These are phyloP conservation scores for Vanessa atalanta DNA, from an alignment of 1,140 invertebrate species.

Conservation along the genomic window DNA sequence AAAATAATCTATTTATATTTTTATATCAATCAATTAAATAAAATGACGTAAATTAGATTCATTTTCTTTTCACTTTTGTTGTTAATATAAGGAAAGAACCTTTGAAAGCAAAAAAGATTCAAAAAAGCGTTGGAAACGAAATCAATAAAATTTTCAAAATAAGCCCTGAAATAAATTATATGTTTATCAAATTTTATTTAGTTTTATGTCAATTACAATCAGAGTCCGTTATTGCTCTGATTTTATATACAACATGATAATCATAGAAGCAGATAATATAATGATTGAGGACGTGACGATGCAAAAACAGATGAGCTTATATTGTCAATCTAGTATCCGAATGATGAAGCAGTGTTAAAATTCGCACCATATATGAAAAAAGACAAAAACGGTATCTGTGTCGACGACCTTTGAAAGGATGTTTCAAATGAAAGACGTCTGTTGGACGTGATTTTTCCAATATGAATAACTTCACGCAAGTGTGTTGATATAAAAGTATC, in stretches of 20 bases:
- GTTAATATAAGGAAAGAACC: too few species aligned
- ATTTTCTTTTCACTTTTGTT: neutral
- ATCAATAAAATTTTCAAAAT: too few species aligned
- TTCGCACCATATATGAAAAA: slow-evolving; percentile 31
- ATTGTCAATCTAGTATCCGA: slow-evolving; percentile 7
- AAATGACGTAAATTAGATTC: too few species aligned
- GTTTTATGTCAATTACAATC: neutral
- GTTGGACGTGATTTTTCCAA: neutral
- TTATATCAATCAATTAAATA: neutral
- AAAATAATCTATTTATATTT: neutral
- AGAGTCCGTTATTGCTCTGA: slow-evolving; percentile 13
- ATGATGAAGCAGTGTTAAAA: slow-evolving; percentile 18
- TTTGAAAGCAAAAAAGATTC: too few species aligned
- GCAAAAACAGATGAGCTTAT: slow-evolving; percentile 20
- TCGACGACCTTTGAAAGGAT: slow-evolving; percentile 41
- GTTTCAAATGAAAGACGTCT: slow-evolving; percentile 6
- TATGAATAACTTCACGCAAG: slow-evolving; percentile 8
- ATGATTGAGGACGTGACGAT: slow-evolving; percentile 14
- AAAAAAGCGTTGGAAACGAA: too few species aligned
- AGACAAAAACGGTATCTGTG: slow-evolving; percentile 29
- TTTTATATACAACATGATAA: slow-evolving; percentile 13
- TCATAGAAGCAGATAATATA: neutral
- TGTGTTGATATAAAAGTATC: neutral
- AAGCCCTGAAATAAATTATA: neutral
- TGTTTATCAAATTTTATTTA: neutral